phyloP scores from a whole-genome alignment of 2,797 vertebrate genomes.

The Fundulus diaphanus region DNA sequence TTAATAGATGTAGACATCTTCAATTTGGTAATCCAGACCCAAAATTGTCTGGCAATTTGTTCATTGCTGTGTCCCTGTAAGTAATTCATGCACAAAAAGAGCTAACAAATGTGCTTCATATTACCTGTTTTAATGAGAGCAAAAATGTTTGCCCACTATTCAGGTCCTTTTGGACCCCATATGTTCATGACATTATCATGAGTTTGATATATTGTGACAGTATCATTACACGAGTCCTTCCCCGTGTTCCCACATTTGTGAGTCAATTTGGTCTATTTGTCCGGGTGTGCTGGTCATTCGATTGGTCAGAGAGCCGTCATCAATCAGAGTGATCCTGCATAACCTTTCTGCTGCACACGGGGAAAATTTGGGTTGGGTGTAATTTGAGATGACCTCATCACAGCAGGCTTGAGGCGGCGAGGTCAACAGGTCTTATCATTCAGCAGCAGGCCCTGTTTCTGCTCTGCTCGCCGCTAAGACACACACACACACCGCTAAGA shows the following conservation, averaged over 20 bases:
- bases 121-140: neutral
- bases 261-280: constrained; percentile 28
- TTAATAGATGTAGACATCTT: neutral
- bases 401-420: constrained; percentile 48
- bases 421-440: constrained; percentile 72
- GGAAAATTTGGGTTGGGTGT: constrained; percentile 66
- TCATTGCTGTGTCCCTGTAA: neutral
- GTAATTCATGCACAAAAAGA: neutral
- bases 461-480: constrained; percentile 26
- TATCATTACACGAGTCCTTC: neutral
- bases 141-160: neutral
- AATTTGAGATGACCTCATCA: constrained; percentile 69
- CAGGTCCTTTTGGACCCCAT: neutral
- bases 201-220: neutral
- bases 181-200: neutral
- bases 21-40: neutral
- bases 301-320: constrained; percentile 41
- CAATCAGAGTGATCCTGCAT: constrained; percentile 49
- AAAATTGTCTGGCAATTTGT: neutral
- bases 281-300: constrained; percentile 30
- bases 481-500: constrained; percentile 12
- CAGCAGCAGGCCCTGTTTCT: constrained; percentile 57
- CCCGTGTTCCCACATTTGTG: constrained; percentile 5
- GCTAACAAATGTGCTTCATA: neutral
- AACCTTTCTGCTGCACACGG: constrained; percentile 57